A percentile compares a stretch with the other conserved stretches of the same genome.
Evolutionary conservation across 2,113 vertebrate species (phyloP).

Genomic region (Tragelaphus scriptus): DNA sequence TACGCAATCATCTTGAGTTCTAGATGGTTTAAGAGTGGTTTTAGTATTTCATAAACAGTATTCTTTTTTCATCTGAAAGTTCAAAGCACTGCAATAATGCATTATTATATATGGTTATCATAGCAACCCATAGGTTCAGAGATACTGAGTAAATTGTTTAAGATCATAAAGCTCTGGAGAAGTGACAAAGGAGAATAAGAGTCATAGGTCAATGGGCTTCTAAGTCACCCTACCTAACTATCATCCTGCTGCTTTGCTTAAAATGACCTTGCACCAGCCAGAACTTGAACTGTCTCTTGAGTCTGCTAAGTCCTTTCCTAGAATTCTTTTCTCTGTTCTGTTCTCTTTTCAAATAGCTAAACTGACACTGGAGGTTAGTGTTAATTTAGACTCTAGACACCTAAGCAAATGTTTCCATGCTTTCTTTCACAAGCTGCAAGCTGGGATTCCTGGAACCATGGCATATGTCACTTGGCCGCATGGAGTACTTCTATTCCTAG

Average conservation of each 20-base stretch:
- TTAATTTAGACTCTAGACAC: background rate
- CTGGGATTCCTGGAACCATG: background rate
- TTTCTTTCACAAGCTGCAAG: background rate
- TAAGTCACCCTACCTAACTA: background rate
- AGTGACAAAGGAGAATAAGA: background rate
- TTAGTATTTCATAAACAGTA: background rate
- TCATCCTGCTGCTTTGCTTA: background rate
- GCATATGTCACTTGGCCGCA: background rate
- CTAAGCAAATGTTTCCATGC: background rate
- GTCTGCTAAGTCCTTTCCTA: background rate
- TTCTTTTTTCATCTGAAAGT: background rate
- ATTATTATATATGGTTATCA: background rate
- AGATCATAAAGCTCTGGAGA: background rate
- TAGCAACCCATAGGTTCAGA: background rate
- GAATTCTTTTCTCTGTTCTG: background rate
- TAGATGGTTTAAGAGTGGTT: background rate
- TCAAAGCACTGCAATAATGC: background rate
- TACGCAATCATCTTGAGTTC: background rate
- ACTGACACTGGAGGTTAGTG: background rate
- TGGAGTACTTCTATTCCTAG: background rate
- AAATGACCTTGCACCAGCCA: fast-evolving
- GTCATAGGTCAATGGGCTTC: background rate
- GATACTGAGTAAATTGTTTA: background rate
- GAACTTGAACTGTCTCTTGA: background rate
- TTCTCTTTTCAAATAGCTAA: background rate